Percentiles rank a stretch among this genome's conserved stretches.
phyloP scores from a whole-genome alignment of 2,113 vertebrate genomes.

The Raja brachyura region DNA sequence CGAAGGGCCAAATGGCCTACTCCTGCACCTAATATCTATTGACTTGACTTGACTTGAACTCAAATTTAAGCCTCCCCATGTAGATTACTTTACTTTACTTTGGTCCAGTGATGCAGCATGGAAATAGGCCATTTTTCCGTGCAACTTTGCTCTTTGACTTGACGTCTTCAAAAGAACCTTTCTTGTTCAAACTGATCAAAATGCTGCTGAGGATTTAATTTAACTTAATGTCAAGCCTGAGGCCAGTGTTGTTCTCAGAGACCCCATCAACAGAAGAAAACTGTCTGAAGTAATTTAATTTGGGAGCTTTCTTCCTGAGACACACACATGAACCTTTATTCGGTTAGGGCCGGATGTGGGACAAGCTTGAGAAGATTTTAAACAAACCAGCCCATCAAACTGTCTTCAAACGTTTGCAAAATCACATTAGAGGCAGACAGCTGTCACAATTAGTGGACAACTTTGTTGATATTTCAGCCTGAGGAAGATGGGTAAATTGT shows the following conservation, averaged over 20 bases:
- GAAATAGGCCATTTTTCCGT: too few relatives aligned
- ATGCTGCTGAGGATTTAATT: not conserved
- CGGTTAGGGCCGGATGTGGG: not conserved
- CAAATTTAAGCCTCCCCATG: too few relatives aligned
- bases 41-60: too few relatives aligned
- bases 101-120: too few relatives aligned
- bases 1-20: too few relatives aligned
- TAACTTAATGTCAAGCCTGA: not conserved
- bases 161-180: not conserved
- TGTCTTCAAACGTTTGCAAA: not conserved
- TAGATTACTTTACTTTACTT: too few relatives aligned
- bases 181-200: not conserved
- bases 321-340: not conserved
- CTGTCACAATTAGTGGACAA: not conserved
- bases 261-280: not conserved
- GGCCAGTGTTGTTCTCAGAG: not conserved
- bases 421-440: not conserved
- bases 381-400: not conserved
- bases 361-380: constrained; percentile 7
- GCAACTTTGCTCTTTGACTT: too few relatives aligned
- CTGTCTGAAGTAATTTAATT: not conserved
- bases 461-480: not conserved
- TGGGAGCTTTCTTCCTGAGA: not conserved
- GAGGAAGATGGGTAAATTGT: not conserved
- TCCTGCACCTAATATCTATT: too few relatives aligned